A percentile compares a stretch with the other conserved stretches of the same genome.
Conservation (phyloP, 1,140 invertebrate genomes). For the Dendrolimus kikuchii region DNA sequence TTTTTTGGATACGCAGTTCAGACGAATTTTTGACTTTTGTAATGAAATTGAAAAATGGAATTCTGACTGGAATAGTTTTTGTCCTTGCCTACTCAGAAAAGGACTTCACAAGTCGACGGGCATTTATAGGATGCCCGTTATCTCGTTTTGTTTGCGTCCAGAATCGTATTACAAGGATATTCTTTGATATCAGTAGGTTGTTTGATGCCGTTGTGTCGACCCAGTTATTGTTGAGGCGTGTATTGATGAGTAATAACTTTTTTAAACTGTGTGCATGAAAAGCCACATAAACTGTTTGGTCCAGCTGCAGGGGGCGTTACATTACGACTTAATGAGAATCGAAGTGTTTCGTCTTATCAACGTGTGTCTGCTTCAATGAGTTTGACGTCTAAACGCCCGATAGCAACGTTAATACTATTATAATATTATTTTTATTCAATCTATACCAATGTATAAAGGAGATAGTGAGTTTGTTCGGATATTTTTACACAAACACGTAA, state of each 20-base stretch:
- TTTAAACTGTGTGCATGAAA: slow-evolving; percentile 29
- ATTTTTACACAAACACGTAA: too few relatives aligned
- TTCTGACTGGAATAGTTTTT: slow-evolving; percentile 46
- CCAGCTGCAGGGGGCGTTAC: slow-evolving; percentile 38
- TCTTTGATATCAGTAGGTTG: slow-evolving; percentile 41
- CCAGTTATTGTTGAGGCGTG: slow-evolving; percentile 36
- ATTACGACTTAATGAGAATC: slow-evolving; percentile 56
- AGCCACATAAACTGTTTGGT: slow-evolving; percentile 13
- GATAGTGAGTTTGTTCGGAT: too few relatives aligned
- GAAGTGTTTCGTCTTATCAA: slow-evolving; percentile 43
- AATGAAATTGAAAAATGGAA: slow-evolving; percentile 63
- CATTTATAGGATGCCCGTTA: slow-evolving; percentile 37
- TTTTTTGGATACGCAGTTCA: slow-evolving; percentile 54
- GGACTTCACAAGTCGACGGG: slow-evolving; percentile 63
- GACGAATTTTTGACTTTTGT: slow-evolving; percentile 61
- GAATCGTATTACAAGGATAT: slow-evolving; percentile 39
- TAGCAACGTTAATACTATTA: not conserved
- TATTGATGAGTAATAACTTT: slow-evolving; percentile 13
- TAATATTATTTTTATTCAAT: too few relatives aligned
- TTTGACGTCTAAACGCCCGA: slow-evolving; percentile 26
- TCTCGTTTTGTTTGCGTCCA: slow-evolving; percentile 33
- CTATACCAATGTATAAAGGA: too few relatives aligned
- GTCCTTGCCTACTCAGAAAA: slow-evolving; percentile 57
- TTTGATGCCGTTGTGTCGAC: slow-evolving; percentile 44
- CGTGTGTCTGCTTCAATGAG: slow-evolving; percentile 22